Evolutionary conservation across 1,140 invertebrate species (phyloP).

Genomic region (Monochamus saltuarius): DNA sequence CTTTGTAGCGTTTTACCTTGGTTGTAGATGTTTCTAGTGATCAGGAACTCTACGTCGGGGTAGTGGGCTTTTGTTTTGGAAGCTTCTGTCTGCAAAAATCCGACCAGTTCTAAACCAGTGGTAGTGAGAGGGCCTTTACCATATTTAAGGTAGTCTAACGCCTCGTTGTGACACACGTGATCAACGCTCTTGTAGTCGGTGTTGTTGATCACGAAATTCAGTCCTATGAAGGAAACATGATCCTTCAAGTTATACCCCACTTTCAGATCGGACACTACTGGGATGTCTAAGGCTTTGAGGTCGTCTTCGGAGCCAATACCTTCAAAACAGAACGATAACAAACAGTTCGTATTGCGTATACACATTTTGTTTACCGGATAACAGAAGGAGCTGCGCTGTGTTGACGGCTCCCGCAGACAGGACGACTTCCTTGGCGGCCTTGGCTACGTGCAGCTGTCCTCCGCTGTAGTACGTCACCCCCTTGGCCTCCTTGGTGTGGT

Average conservation of each 20-base stretch:
- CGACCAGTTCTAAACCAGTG: constrained; percentile 49
- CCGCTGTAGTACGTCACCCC: constrained; percentile 63
- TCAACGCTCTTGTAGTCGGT: constrained; percentile 50
- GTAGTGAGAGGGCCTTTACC: constrained; percentile 52
- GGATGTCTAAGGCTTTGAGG: constrained; percentile 52
- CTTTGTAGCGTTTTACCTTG: neutral
- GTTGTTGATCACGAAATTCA: constrained; percentile 52
- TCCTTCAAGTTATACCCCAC: constrained; percentile 60
- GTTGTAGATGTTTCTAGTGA: constrained; percentile 13
- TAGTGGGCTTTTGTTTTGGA: constrained; percentile 43
- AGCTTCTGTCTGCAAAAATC: constrained; percentile 48
- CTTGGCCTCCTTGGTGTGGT: constrained; percentile 57
- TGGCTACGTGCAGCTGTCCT: constrained; percentile 49
- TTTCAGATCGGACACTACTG: constrained; percentile 50
- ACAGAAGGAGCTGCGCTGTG: constrained; percentile 74
- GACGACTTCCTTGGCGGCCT: constrained; percentile 66
- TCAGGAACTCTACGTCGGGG: constrained; percentile 58
- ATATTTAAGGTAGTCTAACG: constrained; percentile 46
- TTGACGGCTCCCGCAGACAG: constrained; percentile 71
- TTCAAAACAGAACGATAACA: constrained; percentile 46
- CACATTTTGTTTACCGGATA: constrained; percentile 66
- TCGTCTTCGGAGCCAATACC: constrained; percentile 71
- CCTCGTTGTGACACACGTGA: constrained; percentile 17
- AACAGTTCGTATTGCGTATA: neutral
- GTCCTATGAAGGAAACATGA: constrained; percentile 54